Percentiles rank a stretch among this genome's conserved stretches.
Conservation (phyloP, 2,888 invertebrate species). For the Cerastoderma edule region DNA sequence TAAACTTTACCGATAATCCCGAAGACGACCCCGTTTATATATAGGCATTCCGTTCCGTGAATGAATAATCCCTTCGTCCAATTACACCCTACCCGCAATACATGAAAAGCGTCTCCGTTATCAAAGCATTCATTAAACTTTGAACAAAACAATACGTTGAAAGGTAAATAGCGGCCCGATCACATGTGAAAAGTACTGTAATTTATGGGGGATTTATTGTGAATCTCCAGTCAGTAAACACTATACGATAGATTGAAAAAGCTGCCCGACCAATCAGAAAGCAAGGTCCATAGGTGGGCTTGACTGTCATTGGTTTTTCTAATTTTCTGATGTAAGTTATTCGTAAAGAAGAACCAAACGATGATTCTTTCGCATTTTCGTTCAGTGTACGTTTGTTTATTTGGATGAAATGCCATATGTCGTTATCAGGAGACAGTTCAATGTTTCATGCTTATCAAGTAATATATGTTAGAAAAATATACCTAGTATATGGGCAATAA, state of each 20-base stretch:
- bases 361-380: not conserved
- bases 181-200: slow-evolving; percentile 14
- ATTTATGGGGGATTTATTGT: not conserved
- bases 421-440: too few relatives aligned
- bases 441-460: too few relatives aligned
- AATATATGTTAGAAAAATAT: too few relatives aligned
- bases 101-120: slow-evolving; percentile 13
- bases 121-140: slow-evolving; percentile 20
- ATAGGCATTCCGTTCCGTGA: slow-evolving; percentile 4
- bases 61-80: not conserved
- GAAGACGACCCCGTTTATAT: not conserved
- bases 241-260: not conserved
- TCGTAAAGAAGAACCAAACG: not conserved
- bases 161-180: not conserved
- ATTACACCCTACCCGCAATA: slow-evolving; percentile 10
- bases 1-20: too few relatives aligned
- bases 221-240: too few relatives aligned
- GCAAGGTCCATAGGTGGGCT: not conserved
- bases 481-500: too few relatives aligned
- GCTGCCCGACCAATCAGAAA: not conserved
- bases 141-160: slow-evolving; percentile 23
- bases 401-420: too few relatives aligned
- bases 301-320: not conserved
- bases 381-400: not conserved
- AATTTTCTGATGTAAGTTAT: too few relatives aligned